Evolutionary conservation across 1,140 invertebrate species (phyloP), one percentile per base, ranked within the genome.

Genomic region (Frieseomelitta varia): DNA sequence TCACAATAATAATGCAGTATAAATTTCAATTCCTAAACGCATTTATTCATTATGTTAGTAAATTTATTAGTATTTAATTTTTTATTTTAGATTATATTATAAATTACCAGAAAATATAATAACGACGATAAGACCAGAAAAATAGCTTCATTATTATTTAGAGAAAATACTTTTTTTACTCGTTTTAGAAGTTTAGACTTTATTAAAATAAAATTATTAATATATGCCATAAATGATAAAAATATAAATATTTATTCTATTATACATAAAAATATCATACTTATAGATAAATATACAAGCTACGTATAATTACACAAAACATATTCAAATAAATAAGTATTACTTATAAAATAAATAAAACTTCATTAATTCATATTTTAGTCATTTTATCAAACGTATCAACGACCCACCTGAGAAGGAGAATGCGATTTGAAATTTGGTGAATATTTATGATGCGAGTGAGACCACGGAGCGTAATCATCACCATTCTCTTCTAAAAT

Each of bases 401-500:
- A 34, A 15, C 21, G 24, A 72, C 76, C 92, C 87, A 95, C 95
- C 94, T 95, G 95, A 61, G 95, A 95, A 51, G 95, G 95, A 81
- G 95, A 96, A 89, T 95, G 94, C 30, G 95, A 95, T 85, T 95
- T 95, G 83, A 95, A 94, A 75, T 94, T 95, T 69, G 94, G 94
- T 68, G 95, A 95, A 91, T 94, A 95, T 92, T 95, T 95, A 27
- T 92, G 91, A 81, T 92, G 91, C 58, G 87, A 71, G 72, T 93
- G 91, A 39, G 79, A 93, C 95, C 95, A 96, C 0, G 93, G 91
- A 21, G 93, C 93, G 81, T 95, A 95, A 39, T 96, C 96, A 82
- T 96, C 95, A 72, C 88, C 87, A 85, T 96, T 96, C 89, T 96
- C 96, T 89, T 97, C 96, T 51, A 96, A 90, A 78, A 97, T 97